Evolutionary conservation across 2,113 vertebrate genomes (phyloP).

Genomic region (Phyllopteryx taeniolatus): DNA sequence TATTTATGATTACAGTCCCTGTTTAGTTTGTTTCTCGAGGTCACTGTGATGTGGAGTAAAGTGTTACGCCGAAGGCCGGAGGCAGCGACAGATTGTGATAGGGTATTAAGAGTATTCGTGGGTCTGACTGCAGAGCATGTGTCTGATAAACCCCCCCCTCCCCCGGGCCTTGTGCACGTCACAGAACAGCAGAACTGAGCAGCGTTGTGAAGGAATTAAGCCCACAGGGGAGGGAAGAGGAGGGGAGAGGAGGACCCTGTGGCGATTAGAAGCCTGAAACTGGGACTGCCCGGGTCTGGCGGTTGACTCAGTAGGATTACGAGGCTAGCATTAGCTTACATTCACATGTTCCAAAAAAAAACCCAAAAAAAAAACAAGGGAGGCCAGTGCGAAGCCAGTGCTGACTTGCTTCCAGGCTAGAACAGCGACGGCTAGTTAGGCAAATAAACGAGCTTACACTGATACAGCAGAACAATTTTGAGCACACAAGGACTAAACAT

Average conservation of each 20-base stretch:
- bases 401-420: slow-evolving; percentile 1
- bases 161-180: slow-evolving; percentile 30
- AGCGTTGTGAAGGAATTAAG: slow-evolving; percentile 53
- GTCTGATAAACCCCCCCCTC: slow-evolving; percentile 44
- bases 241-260: slow-evolving; percentile 22
- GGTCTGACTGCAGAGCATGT: slow-evolving; percentile 39
- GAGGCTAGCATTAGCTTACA: slow-evolving; percentile 54
- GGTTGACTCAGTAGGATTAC: slow-evolving; percentile 60
- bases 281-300: slow-evolving; percentile 45
- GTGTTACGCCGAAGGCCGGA: slow-evolving; percentile 19
- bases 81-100: slow-evolving; percentile 43
- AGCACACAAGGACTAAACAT: background rate
- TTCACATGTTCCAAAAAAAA: slow-evolving; percentile 22
- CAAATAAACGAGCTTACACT: too few species aligned
- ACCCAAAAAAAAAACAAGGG: slow-evolving; percentile 1
- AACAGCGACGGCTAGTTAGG: slow-evolving; percentile 18
- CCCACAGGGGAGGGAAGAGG: slow-evolving; percentile 22
- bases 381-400: slow-evolving; percentile 31
- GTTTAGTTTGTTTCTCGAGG: background rate
- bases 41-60: background rate
- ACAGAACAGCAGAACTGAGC: slow-evolving; percentile 55
- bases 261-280: slow-evolving; percentile 61
- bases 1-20: background rate
- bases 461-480: background rate
- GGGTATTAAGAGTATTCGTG: slow-evolving; percentile 40